Percentiles rank a stretch among this genome's conserved stretches.
These are phyloP conservation scores for Aspidoscelis tigris DNA, from an alignment of 2,113 vertebrate genomes.

Conservation along the genomic window DNA sequence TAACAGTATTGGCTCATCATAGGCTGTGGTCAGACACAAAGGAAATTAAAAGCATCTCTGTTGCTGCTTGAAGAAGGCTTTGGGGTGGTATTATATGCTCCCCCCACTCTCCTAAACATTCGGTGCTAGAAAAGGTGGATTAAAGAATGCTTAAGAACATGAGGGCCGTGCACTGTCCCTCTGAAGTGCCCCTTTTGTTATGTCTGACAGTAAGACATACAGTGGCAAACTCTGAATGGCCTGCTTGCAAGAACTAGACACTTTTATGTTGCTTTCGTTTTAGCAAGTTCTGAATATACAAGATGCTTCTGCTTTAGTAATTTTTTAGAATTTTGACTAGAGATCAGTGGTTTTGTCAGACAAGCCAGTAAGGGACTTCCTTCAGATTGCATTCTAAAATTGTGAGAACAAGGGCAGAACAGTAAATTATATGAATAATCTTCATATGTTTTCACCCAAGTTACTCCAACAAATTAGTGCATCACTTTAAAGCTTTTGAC, in stretches of 20 bases:
- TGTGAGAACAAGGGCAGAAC: neutral
- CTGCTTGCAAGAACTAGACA: neutral
- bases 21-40: neutral
- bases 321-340: neutral
- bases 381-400: neutral
- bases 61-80: too few relatives aligned
- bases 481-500: neutral
- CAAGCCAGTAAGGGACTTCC: neutral
- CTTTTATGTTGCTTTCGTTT: neutral
- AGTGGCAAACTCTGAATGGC: too few relatives aligned
- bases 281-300: neutral
- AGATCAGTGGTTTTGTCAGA: neutral
- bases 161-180: too few relatives aligned
- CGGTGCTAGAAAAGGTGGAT: too few relatives aligned
- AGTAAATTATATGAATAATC: neutral
- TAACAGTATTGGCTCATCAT: neutral
- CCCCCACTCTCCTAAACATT: too few relatives aligned
- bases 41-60: too few relatives aligned
- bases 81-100: too few relatives aligned
- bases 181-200: too few relatives aligned
- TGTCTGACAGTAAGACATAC: too few relatives aligned
- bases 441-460: neutral
- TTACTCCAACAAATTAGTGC: neutral
- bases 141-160: too few relatives aligned
- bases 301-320: neutral